A percentile compares a stretch with the other conserved stretches of the same genome.
These are phyloP conservation scores for Furcula furcula DNA, from an alignment of 2,888 invertebrate genomes.

Conservation along the genomic window DNA sequence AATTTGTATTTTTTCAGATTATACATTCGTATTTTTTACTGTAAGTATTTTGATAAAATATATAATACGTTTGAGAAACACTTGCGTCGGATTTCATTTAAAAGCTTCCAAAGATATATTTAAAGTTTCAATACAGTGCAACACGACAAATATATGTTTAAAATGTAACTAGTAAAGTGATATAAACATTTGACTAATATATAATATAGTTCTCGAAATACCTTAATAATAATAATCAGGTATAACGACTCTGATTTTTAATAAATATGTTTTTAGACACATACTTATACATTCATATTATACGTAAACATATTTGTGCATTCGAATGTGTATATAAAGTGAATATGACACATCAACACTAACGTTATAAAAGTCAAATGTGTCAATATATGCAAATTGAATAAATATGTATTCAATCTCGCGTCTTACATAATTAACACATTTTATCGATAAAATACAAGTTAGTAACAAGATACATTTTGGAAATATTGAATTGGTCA, in stretches of 20 bases:
- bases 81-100: conserved; percentile 61
- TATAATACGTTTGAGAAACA: conserved; percentile 32
- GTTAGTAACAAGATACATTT: neutral
- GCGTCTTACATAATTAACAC: conserved; percentile 63
- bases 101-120: conserved; percentile 24
- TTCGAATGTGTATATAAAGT: conserved; percentile 23
- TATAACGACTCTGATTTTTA: conserved; percentile 58
- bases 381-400: conserved; percentile 58
- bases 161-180: conserved; percentile 25
- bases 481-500: neutral
- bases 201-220: conserved; percentile 31
- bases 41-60: conserved; percentile 1
- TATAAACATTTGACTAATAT: conserved; percentile 15
- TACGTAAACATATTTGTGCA: conserved; percentile 14
- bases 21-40: too few relatives aligned
- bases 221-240: conserved; percentile 58
- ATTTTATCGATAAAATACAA: conserved; percentile 30
- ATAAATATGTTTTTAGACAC: conserved; percentile 2
- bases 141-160: conserved; percentile 42
- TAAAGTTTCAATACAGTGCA: conserved; percentile 27
- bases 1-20: too few relatives aligned
- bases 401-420: conserved; percentile 64
- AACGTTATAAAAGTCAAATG: conserved; percentile 38
- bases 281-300: conserved; percentile 5
- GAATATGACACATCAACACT: conserved; percentile 21